Evolutionary conservation across 2,113 vertebrate genomes (phyloP), one percentile per base, ranked within the genome.

Genomic region (Aplodontia rufa): DNA sequence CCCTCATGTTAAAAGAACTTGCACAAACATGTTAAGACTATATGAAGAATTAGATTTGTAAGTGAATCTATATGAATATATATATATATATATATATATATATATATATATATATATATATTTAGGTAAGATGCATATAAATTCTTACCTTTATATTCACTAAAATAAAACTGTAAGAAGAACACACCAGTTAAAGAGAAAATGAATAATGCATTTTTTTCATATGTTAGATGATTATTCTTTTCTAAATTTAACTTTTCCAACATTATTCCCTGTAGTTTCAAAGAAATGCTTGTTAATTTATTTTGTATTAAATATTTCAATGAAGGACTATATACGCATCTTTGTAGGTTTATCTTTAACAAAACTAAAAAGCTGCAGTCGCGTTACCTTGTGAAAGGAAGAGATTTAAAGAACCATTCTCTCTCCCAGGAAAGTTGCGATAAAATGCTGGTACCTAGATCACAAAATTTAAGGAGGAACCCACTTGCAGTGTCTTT

Each of bases 291-390:
- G 7, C 5, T 86, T 91, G 47, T 45, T 60, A 76, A 64, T 45
- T 87, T n/a, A 91, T 80, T 92, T 93, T 83, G n/a, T 17, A 9
- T 51, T 87, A 75, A 75, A 78, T 58, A 37, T 62, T 66, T 76
- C 62, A 72, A 11, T 64, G 53, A 91, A 78, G 26, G 8, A 51
- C 84, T 90, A 49, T 79, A 53, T 13, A 28, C 51, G n/a, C 6
- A 69, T 68, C 32, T 62, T 90, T 58, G 28, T 69, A 91, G 72
- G 24, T 85, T n/a, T 49, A 16, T 19, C 84, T 80, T 53, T 84
- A 72, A 53, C 28, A 86, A 60, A 82, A 72, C 55, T 75, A 60
- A 40, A 0, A 0, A 0, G 13, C 5, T 37, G 1, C 11, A 60
- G 37, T 49, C 35, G 14, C 35, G 3, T 24, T 35, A 37, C 10